Conservation (phyloP, 2,888 invertebrate species). For the Rapana venosa region DNA sequence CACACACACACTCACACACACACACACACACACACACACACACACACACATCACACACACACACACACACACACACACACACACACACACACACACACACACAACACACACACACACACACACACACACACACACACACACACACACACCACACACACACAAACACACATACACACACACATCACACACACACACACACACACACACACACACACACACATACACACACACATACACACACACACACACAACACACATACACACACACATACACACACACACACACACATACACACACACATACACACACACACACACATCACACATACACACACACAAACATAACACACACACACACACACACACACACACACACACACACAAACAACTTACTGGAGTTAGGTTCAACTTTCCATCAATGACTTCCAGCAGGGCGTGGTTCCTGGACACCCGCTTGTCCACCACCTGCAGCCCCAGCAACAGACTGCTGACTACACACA, state of each 20-base stretch:
- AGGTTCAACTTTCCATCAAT: slow-evolving; percentile 75
- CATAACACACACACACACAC: too few species aligned
- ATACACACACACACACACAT: too few species aligned
- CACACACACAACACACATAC: too few species aligned
- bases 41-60: not conserved
- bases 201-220: not conserved
- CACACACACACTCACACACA: slow-evolving; percentile 4
- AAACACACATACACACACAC: too few species aligned
- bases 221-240: too few species aligned
- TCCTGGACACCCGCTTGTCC: slow-evolving; percentile 79
- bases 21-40: not conserved
- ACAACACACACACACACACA: not conserved
- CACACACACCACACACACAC: too few species aligned
- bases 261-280: not conserved
- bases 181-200: too few species aligned
- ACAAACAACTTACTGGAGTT: slow-evolving; percentile 75
- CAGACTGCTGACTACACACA: too few species aligned
- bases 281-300: not conserved
- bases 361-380: not conserved
- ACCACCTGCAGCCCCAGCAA: slow-evolving; percentile 68
- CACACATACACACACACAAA: too few species aligned
- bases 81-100: not conserved
- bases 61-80: not conserved
- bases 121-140: not conserved
- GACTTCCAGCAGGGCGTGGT: slow-evolving; percentile 78